Percentiles rank a stretch among this genome's conserved stretches.
phyloP scores from a whole-genome alignment of 2,797 vertebrate species.

The Lithobates sylvaticus region DNA sequence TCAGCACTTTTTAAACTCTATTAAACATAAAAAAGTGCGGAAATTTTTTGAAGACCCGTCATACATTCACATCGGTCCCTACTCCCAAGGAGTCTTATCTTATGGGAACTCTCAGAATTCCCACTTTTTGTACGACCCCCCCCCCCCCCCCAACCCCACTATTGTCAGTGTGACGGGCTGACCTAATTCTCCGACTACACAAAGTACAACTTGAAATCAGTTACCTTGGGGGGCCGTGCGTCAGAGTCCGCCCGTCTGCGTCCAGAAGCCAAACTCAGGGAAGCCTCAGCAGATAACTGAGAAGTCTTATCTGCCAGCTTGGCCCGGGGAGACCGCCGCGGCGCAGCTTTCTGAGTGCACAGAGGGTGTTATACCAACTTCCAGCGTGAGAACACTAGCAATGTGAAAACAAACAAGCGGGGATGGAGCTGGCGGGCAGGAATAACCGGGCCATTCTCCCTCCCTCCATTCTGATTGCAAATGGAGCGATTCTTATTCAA shows the following conservation, averaged over 20 bases:
- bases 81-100: too few species aligned
- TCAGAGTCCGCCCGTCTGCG: background rate
- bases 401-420: slow-evolving; percentile 57
- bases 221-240: slow-evolving; percentile 45
- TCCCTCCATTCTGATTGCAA: slow-evolving; percentile 57
- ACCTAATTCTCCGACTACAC: background rate
- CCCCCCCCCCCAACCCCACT: background rate
- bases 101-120: too few species aligned
- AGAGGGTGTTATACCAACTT: slow-evolving; percentile 37
- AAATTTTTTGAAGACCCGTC: too few species aligned
- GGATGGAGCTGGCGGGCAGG: slow-evolving; percentile 52
- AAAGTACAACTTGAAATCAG: slow-evolving; percentile 5
- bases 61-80: too few species aligned
- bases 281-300: background rate
- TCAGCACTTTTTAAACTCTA: too few species aligned
- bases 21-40: too few species aligned
- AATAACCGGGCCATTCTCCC: slow-evolving; percentile 57
- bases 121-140: background rate
- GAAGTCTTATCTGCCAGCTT: slow-evolving; percentile 35
- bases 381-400: slow-evolving; percentile 61
- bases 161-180: background rate
- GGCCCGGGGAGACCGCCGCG: background rate
- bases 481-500: slow-evolving; percentile 90
- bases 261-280: background rate
- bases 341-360: slow-evolving; percentile 1